Evolutionary conservation across 2,888 invertebrate species (phyloP), one percentile per base, ranked within the genome.

Genomic region (Tetheella fluctuosa): DNA sequence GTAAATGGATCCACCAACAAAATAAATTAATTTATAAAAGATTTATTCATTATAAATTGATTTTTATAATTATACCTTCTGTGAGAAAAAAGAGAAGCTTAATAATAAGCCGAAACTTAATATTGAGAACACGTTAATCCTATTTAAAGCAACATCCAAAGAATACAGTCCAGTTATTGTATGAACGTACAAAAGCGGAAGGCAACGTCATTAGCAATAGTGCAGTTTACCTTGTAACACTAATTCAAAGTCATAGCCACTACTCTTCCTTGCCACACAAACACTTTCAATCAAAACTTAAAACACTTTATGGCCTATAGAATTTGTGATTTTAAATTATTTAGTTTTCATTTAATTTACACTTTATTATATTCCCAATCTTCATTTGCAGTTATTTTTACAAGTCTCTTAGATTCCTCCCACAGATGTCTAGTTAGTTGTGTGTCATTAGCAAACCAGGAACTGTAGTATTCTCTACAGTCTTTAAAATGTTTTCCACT

Each of bases 391-490:
- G 72, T 79, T 55, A 90, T 77, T 23, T 70, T 69, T 1, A 89
- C 84, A 2, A 88, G 71, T 48, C 66, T 74, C 62, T 89, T 89
- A 0, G 86, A 77, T 59, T 84, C 73, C 0, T 81, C 71, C 90
- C 90, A 90, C 6, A 89, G 58, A 17, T 68, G 71, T 15, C 64
- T 65, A 0, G 79, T 78, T 13, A 89, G 64, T 13, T 57, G 64
- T 1, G 80, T 79, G 53, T 90, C 79, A 60, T 86, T 84, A 0
- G 78, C 83, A 52, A 93, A 95, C 88, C 89, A 89, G n/a, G 77
- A 71, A 64, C 86, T 89, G 56, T 84, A 88, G 60, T 84, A 88
- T 59, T 83, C 82, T 7, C 74, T 76, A 64, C 90, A 90, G 58
- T 89, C 86, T 57, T 84, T 79, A 66, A 79, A 90, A 72, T 90